Base-by-base conservation (phyloP, 2,113 vertebrate genomes). In the Lichenostomus cassidix region DNA sequence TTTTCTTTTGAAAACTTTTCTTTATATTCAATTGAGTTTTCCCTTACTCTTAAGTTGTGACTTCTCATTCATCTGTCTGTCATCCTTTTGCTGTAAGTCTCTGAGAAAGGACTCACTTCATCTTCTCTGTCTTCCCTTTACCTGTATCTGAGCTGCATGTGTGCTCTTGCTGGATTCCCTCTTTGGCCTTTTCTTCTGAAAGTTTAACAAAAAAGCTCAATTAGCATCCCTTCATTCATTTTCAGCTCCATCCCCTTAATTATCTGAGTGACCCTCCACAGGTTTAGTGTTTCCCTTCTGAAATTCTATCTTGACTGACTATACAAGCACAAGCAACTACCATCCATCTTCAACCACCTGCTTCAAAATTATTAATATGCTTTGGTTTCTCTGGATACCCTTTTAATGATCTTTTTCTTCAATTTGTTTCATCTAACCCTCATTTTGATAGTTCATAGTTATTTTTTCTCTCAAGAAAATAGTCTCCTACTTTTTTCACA, bases 381-480 rank as follows among this genome's bases (percentile, higher is more conserved):
- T 86, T 37, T 50, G 5, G 10, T 56, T 83, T 18, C 23, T 87
- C 44, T 64, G 49, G 55, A 41, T 70, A 63, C 29, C 9, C 14
- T 88, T 94, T 84, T 19, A 62, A 81, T 71, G 31, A 69, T 79
- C 44, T 81, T 52, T 49, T 83, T 65, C 71, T 55, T 49, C 41
- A 41, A 91, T 28, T 49, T 63, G 6, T 75, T 70, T 21, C 37
- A 83, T 53, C n/a, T 69, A 56, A 27, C 50, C 14, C 18, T 95
- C 53, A 73, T 95, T 96, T 95, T 94, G 49, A 47, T 89, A 83
- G 62, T 52, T 59, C 77, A 67, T 67, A 92, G 68, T 41, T 64
- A 55, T 33, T 95, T 94, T 95, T 73, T 69, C 44, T 53, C 33
- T 94, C 37, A 44, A 87, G 47, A 85, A 95, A 86, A 85, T 41